Percentiles rank a stretch among this genome's conserved stretches.
Conservation (phyloP, 2,797 vertebrate species). For the Setipinna tenuifilis region DNA sequence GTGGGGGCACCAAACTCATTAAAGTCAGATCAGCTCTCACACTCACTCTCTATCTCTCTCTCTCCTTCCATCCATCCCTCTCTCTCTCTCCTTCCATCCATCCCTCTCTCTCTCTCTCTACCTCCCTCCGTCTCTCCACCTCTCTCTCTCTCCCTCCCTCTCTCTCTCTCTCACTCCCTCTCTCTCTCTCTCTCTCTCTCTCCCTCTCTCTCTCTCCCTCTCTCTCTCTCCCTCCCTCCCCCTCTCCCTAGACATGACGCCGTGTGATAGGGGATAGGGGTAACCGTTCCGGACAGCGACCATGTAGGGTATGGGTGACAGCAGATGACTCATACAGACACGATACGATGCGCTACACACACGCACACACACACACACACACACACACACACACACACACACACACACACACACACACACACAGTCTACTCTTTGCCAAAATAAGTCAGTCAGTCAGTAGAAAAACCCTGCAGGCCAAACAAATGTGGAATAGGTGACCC, state of each 20-base stretch:
- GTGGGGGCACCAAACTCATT: neutral
- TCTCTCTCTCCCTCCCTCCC: no score
- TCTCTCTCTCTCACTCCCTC: no score
- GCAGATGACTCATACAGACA: neutral
- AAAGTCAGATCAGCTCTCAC: neutral
- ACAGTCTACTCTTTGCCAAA: neutral
- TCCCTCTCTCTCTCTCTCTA: no score
- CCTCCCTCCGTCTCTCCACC: no score
- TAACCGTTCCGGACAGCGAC: neutral
- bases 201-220: no score
- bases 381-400: neutral
- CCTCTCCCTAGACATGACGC: neutral
- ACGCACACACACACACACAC: slow-evolving; percentile 6
- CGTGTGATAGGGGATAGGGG: neutral
- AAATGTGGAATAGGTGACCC: neutral
- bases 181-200: no score
- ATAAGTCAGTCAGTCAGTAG: neutral
- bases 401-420: slow-evolving; percentile 7
- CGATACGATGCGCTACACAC: neutral
- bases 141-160: no score
- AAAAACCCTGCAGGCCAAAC: neutral
- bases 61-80: no score
- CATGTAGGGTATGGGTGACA: neutral
- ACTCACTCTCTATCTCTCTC: no score
- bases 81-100: no score